These are phyloP conservation scores for Cephalopachus bancanus DNA, from an alignment of 2,797 vertebrate species.

Conservation along the genomic window DNA sequence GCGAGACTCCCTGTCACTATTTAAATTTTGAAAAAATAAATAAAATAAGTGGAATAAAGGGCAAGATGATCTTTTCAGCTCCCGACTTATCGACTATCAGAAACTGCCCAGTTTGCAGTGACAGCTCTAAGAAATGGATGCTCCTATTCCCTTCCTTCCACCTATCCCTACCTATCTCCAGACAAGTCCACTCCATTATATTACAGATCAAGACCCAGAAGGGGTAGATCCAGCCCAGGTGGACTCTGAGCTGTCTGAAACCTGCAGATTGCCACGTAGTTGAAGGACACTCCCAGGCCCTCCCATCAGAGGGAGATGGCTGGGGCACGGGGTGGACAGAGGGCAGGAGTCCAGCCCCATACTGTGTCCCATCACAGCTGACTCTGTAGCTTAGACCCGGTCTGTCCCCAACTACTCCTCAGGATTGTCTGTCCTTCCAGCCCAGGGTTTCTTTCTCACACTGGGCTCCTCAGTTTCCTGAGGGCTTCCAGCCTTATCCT, in stretches of 20 bases:
- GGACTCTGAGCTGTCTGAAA: constrained; percentile 2
- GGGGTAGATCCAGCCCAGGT: not conserved
- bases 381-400: not conserved
- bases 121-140: not conserved
- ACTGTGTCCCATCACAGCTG: not conserved
- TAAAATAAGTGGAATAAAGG: not conserved
- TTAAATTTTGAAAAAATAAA: no score
- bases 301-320: not conserved
- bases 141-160: not conserved
- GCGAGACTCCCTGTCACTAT: no score
- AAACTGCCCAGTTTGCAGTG: not conserved
- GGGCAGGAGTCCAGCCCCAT: constrained; percentile 7
- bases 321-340: not conserved
- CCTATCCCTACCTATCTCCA: not conserved
- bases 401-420: not conserved
- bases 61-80: not conserved
- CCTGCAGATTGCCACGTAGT: not conserved
- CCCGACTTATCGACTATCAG: not conserved
- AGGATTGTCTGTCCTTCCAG: not conserved
- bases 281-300: not conserved
- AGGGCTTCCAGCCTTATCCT: not conserved
- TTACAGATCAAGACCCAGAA: not conserved
- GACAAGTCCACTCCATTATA: not conserved
- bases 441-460: not conserved
- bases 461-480: not conserved